phyloP scores from a whole-genome alignment of 2,113 vertebrate species.

The Boleophthalmus pectinirostris region DNA sequence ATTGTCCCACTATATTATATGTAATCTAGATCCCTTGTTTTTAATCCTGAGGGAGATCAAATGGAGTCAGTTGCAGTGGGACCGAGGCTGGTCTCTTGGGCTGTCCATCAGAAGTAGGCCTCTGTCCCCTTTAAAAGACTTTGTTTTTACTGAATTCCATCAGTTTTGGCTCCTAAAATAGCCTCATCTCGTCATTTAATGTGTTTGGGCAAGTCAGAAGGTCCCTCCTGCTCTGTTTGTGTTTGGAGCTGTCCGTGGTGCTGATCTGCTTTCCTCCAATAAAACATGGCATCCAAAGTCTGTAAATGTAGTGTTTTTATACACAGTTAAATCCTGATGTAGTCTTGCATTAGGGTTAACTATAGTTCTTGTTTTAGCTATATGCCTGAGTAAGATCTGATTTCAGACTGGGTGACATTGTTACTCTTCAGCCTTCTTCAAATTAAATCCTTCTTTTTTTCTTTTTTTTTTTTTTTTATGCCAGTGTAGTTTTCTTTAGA shows the following conservation, averaged over 20 bases:
- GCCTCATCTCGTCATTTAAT: slow-evolving; percentile 11
- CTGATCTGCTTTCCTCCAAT: slow-evolving; percentile 13
- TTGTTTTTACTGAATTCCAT: neutral
- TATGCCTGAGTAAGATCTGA: neutral
- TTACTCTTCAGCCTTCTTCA: neutral
- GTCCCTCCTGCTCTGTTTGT: neutral
- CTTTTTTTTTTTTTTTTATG: no score
- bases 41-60: slow-evolving; percentile 18
- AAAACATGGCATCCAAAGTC: neutral
- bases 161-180: slow-evolving; percentile 12
- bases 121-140: slow-evolving; percentile 29
- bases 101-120: slow-evolving; percentile 41
- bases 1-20: neutral
- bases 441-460: neutral
- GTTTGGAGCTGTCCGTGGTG: slow-evolving; percentile 27
- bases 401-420: no score
- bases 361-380: neutral
- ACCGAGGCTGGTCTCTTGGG: slow-evolving; percentile 32
- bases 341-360: neutral
- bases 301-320: neutral
- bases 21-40: slow-evolving; percentile 19
- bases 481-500: no score
- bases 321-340: neutral
- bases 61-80: slow-evolving; percentile 29
- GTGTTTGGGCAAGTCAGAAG: slow-evolving; percentile 12